Base-by-base conservation (phyloP, 2,113 vertebrate species). In the Pollachius pollachius region DNA sequence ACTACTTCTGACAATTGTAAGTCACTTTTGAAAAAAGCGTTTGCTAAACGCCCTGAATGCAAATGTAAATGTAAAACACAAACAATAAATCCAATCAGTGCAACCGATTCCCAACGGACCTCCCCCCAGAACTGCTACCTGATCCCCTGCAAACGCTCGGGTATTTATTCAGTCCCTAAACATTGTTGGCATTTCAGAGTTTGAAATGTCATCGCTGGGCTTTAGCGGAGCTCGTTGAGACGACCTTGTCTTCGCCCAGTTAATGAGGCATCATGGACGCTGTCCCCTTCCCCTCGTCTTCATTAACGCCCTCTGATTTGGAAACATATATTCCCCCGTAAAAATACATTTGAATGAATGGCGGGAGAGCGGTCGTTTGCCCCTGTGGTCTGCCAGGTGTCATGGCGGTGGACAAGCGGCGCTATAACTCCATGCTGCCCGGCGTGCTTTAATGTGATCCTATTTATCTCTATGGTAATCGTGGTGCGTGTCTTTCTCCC, bases 381-480 rank as follows among this genome's bases (percentile, higher is more conserved):
- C 30, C 30, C 30, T 9, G 41, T 48, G 52, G 69, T 60, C 71
- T 62, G 60, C 62, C n/a, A 30, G 62, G 59, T 69, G n/a, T 15
- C 48, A 41, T 19, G 19, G 34, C 25, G 23, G 59, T 0, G 21
- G 1, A 27, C 4, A 7, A 56, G 64, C 60, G 41, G 48, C 48
- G 34, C 66, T 9, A 48, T 13, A 64, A 23, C 41, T 70, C 27
- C 48, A 12, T 58, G 66, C 37, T 60, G 57, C 66, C 58, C 72
- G 58, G 23, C 65, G 68, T 73, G 76, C 68, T 66, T 12, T 9
- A 41, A 30, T 65, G 65, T n/a, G 25, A 64, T 82, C 52, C 65
- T 76, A 30, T 78, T 72, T 77, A 71, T 81, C 73, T 82, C 79
- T 73, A n/a, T 48, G 41, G 58, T 60, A 60, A 60, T 48, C 41